Percentiles rank a stretch among this genome's conserved stretches.
Evolutionary conservation across 2,113 vertebrate species (phyloP).

Genomic region (Herpailurus yagouaroundi): DNA sequence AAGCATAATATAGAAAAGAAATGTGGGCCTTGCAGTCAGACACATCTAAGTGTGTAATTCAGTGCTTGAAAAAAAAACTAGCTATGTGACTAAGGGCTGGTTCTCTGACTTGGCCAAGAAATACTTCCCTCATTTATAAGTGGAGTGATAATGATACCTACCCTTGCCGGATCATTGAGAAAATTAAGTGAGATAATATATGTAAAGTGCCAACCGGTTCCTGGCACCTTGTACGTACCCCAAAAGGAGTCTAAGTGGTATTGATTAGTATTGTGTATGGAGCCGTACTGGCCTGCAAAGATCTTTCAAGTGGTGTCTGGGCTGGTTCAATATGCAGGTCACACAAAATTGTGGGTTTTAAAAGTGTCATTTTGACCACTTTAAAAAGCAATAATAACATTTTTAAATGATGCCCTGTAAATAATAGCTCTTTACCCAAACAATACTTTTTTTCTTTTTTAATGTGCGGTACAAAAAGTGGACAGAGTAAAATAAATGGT

Average conservation of each 20-base stretch:
- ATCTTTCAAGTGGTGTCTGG: slow-evolving; percentile 63
- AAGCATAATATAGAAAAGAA: not conserved
- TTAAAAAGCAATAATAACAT: slow-evolving; percentile 74
- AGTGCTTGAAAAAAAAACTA: slow-evolving; percentile 1
- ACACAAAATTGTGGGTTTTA: slow-evolving; percentile 74
- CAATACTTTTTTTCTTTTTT: slow-evolving; percentile 6
- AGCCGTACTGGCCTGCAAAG: slow-evolving; percentile 50
- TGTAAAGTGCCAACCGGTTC: slow-evolving; percentile 37
- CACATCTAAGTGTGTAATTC: not conserved
- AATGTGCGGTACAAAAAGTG: not conserved
- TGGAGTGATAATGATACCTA: not conserved
- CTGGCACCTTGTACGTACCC: slow-evolving; percentile 10
- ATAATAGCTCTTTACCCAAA: slow-evolving; percentile 68
- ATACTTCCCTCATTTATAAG: slow-evolving; percentile 16
- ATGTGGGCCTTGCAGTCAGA: not conserved
- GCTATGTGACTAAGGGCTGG: not conserved
- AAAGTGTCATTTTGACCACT: slow-evolving; percentile 72
- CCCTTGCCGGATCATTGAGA: slow-evolving; percentile 6
- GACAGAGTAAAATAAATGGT: slow-evolving; percentile 48
- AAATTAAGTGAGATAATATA: slow-evolving; percentile 69
- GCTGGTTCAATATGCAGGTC: slow-evolving; percentile 67
- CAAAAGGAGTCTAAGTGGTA: slow-evolving; percentile 70
- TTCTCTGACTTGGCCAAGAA: not conserved
- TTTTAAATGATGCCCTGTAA: slow-evolving; percentile 59
- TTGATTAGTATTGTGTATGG: slow-evolving; percentile 70